Evolutionary conservation across 2,113 vertebrate species (phyloP).

Genomic region (Aldabrachelys gigantea): DNA sequence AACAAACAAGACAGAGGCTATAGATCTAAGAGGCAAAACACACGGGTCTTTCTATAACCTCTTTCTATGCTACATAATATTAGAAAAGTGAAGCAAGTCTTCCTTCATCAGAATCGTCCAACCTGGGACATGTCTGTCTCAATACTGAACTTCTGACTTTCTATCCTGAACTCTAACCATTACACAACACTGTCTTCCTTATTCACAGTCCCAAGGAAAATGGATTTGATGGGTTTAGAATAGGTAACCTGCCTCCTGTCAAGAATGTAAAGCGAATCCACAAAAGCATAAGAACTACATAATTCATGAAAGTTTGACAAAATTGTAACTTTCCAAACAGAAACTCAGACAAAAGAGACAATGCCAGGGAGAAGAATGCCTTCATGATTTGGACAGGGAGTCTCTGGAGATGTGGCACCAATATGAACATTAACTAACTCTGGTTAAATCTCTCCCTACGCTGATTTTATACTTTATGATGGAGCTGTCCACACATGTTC

Average conservation of each 20-base stretch:
- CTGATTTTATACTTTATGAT: not conserved
- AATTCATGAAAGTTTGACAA: not conserved
- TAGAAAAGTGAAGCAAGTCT: not conserved
- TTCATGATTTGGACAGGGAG: not conserved
- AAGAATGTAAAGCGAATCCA: not conserved
- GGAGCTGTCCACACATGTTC: not conserved
- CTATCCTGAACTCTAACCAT: not conserved
- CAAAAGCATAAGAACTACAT: not conserved
- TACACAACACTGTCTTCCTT: not conserved
- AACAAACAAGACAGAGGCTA: not conserved
- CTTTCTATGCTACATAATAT: not conserved
- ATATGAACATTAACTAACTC: not conserved
- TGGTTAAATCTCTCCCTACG: not conserved
- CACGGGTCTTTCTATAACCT: not conserved
- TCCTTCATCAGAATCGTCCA: not conserved
- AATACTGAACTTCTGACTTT: not conserved
- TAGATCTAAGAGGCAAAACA: not conserved
- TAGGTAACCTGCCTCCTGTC: not conserved
- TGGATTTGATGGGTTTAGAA: not conserved
- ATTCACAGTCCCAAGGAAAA: not conserved
- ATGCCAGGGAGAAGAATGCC: fast-evolving
- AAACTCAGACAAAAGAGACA: not conserved
- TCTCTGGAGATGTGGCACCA: not conserved
- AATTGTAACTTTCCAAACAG: not conserved
- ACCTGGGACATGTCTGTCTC: fast-evolving